Conservation (phyloP, 2,797 vertebrate species). For the Leucoraja ocellata region DNA sequence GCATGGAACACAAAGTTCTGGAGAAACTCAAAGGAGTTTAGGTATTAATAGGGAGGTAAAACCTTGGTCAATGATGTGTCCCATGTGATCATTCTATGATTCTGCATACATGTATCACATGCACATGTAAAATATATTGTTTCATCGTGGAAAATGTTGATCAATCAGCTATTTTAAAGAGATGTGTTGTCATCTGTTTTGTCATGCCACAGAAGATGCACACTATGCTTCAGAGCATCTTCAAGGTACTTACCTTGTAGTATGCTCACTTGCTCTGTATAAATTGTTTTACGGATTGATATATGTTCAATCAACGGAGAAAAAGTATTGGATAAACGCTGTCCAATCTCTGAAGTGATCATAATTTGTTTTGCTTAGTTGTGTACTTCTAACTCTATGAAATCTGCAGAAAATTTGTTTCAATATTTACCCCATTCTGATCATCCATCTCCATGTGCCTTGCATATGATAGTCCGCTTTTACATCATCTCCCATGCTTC, state of each 20-base stretch:
- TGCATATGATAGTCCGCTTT: too few species aligned
- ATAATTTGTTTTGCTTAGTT: too few species aligned
- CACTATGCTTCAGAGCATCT: not conserved
- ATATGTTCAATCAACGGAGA: not conserved
- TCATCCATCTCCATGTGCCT: too few species aligned
- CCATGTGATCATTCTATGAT: too few species aligned
- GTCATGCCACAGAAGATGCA: not conserved
- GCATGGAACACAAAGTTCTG: too few species aligned
- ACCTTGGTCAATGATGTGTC: too few species aligned
- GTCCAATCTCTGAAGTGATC: not conserved
- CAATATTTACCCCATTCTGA: too few species aligned
- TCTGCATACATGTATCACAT: not conserved
- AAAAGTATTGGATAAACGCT: not conserved
- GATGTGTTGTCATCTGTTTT: not conserved
- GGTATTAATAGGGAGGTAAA: too few species aligned
- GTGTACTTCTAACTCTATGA: too few species aligned
- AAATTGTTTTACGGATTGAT: not conserved
- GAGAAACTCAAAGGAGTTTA: too few species aligned
- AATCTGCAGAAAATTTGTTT: too few species aligned
- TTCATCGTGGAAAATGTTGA: not conserved
- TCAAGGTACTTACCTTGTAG: not conserved
- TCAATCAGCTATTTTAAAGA: not conserved
- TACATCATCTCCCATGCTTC: not conserved
- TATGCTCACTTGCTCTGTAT: not conserved
- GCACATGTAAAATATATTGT: not conserved